Evolutionary conservation across 1,140 invertebrate genomes (phyloP), one percentile per base, ranked within the genome.

Genomic region (Heliconius hewitsoni): DNA sequence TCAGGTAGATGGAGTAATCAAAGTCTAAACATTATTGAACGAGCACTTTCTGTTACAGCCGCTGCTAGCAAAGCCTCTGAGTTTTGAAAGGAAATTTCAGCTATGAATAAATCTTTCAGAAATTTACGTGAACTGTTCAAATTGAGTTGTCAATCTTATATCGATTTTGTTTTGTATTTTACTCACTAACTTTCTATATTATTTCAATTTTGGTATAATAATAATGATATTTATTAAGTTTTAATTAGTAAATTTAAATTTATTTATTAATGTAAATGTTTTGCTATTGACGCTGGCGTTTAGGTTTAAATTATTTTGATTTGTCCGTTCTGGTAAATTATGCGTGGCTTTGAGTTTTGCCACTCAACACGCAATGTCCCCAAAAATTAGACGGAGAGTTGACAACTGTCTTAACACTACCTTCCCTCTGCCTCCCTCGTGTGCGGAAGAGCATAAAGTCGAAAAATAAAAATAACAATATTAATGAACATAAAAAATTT

Each of bases 11-110:
- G 52, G 30, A 30, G 57, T 76, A 42, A 66, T 76, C 57, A 76
- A 76, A 76, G 74, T 57, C 57, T 76, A 76, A 23, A 70, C 74
- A 66, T 76, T 76, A 76, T 70, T 70, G 34, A 76, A 66, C 66
- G 23, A 66, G 55, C 74, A 76, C 23, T 76, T 75, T 70, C 57
- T 11, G 73, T 30, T 42, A 75, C 55, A 76, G 55, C 42, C 55
- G 57, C 11, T 50, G 57, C 23, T 50, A 1, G 27, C 16, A 60
- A 19, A 52, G 57, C 57, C 27, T 39, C 27, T 39, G 52, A 70
- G 55, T 55, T 76, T 42, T 66, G 30, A 76, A 76, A 42, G 57
- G 37, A 34, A 66, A 66, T 66, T 76, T 76, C 37, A 60, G 42
- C 37, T 66, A 66, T 23, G 37, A 30, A 30, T 60, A 60, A 23